A percentile compares a stretch with the other conserved stretches of the same genome.
These are phyloP conservation scores for Cecidostiba fungosa DNA, from an alignment of 2,888 invertebrate genomes.

Conservation along the genomic window DNA sequence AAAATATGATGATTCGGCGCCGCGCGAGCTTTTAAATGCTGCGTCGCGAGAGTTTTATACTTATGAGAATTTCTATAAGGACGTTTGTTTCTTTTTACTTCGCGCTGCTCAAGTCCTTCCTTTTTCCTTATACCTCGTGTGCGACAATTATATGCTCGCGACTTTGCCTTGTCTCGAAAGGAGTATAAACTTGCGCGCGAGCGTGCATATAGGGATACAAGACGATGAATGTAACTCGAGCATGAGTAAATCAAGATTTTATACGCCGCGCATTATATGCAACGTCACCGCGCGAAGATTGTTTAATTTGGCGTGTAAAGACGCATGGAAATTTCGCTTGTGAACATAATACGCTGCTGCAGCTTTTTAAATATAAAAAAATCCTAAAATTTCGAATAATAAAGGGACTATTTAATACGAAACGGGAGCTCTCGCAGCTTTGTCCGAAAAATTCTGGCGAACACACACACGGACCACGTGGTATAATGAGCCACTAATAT, in stretches of 20 bases:
- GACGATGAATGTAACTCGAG: slow-evolving; percentile 24
- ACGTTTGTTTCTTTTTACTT: slow-evolving; percentile 46
- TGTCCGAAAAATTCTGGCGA: not conserved
- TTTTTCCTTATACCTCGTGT: not conserved
- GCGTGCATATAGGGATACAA: not conserved
- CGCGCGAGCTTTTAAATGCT: slow-evolving; percentile 33
- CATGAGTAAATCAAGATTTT: slow-evolving; percentile 45
- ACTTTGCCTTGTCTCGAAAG: slow-evolving; percentile 24
- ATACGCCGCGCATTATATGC: slow-evolving; percentile 6
- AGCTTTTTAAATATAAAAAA: not conserved
- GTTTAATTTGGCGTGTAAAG: not conserved
- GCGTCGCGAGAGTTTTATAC: not conserved
- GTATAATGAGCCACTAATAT: slow-evolving; percentile 41
- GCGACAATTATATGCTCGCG: slow-evolving; percentile 34
- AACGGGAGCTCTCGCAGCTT: not conserved
- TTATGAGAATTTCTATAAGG: slow-evolving; percentile 29
- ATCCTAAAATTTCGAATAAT: not conserved
- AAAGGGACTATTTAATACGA: no score
- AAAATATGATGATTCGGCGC: slow-evolving; percentile 19
- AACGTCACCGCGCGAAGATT: not conserved
- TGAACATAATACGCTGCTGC: not conserved
- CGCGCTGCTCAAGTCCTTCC: not conserved
- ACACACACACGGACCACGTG: not conserved
- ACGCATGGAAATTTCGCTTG: not conserved
- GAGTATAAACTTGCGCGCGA: slow-evolving; percentile 10